Evolutionary conservation across 1,140 invertebrate genomes (phyloP).

Genomic region (Idris sp.): DNA sequence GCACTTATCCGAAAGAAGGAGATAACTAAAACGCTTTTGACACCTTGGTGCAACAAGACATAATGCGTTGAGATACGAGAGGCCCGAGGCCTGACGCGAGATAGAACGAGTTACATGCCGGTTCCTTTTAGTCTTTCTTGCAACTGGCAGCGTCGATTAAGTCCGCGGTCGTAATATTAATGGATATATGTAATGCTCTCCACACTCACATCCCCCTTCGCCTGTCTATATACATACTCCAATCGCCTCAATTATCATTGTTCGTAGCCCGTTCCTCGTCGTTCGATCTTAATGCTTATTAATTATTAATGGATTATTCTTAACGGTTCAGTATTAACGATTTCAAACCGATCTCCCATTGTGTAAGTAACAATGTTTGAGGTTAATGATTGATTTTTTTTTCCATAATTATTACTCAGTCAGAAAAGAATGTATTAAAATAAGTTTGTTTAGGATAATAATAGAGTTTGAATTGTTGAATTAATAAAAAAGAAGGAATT

Average conservation of each 20-base stretch:
- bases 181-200: slow-evolving; percentile 57
- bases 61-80: slow-evolving; percentile 66
- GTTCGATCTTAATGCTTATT: slow-evolving; percentile 45
- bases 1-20: slow-evolving; percentile 58
- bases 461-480: too few species aligned
- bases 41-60: slow-evolving; percentile 64
- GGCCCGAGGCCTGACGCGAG: slow-evolving; percentile 38
- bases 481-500: too few species aligned
- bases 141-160: slow-evolving; percentile 66
- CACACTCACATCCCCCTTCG: slow-evolving; percentile 30
- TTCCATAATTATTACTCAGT: too few species aligned
- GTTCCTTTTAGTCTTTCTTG: slow-evolving; percentile 56
- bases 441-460: too few species aligned
- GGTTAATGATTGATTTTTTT: too few species aligned
- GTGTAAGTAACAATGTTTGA: too few species aligned
- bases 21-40: slow-evolving; percentile 72
- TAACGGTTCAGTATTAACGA: slow-evolving; percentile 41
- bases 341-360: slow-evolving; percentile 41
- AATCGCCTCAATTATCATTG: slow-evolving; percentile 40
- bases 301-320: slow-evolving; percentile 57
- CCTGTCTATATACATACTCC: slow-evolving; percentile 21
- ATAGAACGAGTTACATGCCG: slow-evolving; percentile 54
- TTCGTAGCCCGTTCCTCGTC: slow-evolving; percentile 33
- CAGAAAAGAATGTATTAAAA: too few species aligned
- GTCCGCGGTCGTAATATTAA: slow-evolving; percentile 61